These are phyloP conservation scores for Apamea anceps DNA, from an alignment of 2,888 invertebrate genomes.

Conservation along the genomic window DNA sequence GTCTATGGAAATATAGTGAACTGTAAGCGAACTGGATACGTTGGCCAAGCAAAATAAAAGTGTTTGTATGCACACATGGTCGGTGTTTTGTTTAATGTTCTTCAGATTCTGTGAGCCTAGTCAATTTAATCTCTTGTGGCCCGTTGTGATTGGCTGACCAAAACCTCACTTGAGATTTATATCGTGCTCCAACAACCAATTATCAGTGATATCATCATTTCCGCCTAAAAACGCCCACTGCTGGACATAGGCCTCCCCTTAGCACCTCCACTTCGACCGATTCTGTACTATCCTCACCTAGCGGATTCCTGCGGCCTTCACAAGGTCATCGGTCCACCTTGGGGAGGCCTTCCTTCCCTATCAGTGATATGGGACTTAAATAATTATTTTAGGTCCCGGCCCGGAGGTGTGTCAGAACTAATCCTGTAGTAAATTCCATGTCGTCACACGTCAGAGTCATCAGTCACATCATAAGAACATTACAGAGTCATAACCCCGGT, in stretches of 20 bases:
- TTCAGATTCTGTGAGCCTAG: constrained; percentile 10
- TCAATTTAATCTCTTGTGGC: constrained; percentile 13
- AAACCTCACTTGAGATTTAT: neutral
- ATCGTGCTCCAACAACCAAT: neutral
- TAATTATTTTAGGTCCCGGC: neutral
- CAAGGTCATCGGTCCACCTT: neutral
- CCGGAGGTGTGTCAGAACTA: constrained; percentile 20
- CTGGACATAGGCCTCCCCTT: neutral
- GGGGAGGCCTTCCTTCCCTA: neutral
- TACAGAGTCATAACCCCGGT: constrained; percentile 19
- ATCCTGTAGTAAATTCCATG: constrained; percentile 1
- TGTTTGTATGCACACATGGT: constrained; percentile 35
- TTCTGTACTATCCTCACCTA: neutral
- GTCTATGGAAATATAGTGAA: constrained; percentile 53
- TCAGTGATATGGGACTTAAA: neutral
- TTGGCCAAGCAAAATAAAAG: constrained; percentile 50
- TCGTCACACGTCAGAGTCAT: constrained; percentile 23
- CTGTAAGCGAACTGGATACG: constrained; percentile 43
- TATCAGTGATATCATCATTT: neutral
- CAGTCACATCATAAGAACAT: constrained; percentile 9
- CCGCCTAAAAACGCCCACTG: neutral
- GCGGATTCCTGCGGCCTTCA: neutral
- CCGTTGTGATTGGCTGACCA: neutral
- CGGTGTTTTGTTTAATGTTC: constrained; percentile 29
- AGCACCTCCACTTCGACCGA: neutral